Base-by-base conservation (phyloP, 1,140 invertebrate species). In the Mya arenaria region DNA sequence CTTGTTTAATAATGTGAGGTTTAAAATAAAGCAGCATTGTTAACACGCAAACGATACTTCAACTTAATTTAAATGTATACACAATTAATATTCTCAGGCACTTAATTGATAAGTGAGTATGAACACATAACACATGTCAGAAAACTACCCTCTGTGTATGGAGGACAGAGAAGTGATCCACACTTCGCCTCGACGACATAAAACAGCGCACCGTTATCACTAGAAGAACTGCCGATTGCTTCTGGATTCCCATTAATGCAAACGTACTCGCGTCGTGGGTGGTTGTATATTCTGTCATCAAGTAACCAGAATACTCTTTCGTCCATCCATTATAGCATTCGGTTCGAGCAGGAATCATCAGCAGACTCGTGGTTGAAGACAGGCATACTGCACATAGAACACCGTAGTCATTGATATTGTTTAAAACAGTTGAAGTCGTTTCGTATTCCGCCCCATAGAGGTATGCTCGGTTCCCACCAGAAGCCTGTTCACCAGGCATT, bases 271-370 rank as follows among this genome's bases (percentile, higher is more conserved):
- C 56, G 58, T 0, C 48, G 28, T 0, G 30, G 65, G 10, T 8
- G 13, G 1, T 56, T 34, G 60, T 63, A 58, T 72, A 23, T 15
- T 68, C 63, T 13, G 85, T 32, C 63, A 79, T 84, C 15, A 89
- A 75, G 80, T 82, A 85, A 1, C 88, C 88, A 10, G 25, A 28
- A 71, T 88, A 89, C 41, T 87, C 77, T 28, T 63, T 23, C 17
- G 15, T 73, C 86, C 86, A 89, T 1, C 80, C 85, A 8, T 34
- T 15, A 19, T 83, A 82, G 62, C 87, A 89, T 3, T 37, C 34
- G 28, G 82, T 82, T 48, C 82, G 69, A 2, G 78, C 87, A 1
- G 87, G 89, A 44, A 89, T 78, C 85, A 88, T 90, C 15, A 86
- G 23, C 4, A 82, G n/a, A 5, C 58, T 44, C 2, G 34, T 23